Conservation (phyloP, 1,140 invertebrate species). For the Dendrolimus punctatus region DNA sequence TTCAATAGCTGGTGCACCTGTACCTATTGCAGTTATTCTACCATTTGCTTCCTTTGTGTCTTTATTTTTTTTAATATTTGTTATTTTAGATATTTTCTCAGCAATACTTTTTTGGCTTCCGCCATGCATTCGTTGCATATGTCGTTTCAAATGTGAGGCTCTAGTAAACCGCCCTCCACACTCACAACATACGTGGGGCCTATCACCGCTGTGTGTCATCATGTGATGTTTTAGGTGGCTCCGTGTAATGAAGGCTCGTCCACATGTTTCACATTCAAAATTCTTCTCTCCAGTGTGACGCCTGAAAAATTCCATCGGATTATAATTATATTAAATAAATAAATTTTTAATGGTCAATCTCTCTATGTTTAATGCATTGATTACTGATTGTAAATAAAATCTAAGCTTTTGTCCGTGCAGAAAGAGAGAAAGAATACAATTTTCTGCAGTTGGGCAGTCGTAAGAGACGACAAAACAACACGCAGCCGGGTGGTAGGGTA, state of each 20-base stretch:
- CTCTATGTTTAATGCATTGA: too few relatives aligned
- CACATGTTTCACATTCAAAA: constrained; percentile 71
- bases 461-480: too few relatives aligned
- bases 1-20: too few relatives aligned
- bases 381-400: too few relatives aligned
- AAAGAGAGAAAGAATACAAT: too few relatives aligned
- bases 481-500: too few relatives aligned
- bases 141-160: constrained; percentile 53
- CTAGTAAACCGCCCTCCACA: constrained; percentile 74
- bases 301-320: constrained; percentile 27
- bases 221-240: constrained; percentile 74
- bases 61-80: not conserved
- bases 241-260: constrained; percentile 54
- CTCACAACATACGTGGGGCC: constrained; percentile 75
- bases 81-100: not conserved
- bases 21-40: too few relatives aligned
- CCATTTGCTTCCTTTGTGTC: too few relatives aligned
- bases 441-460: too few relatives aligned
- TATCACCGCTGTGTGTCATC: constrained; percentile 76
- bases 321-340: too few relatives aligned
- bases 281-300: constrained; percentile 77
- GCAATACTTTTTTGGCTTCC: constrained; percentile 21
- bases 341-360: too few relatives aligned
- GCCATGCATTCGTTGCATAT: constrained; percentile 39
- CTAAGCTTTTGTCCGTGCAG: too few relatives aligned